Evolutionary conservation across 2,113 vertebrate species (phyloP), one percentile per base, ranked within the genome.

Genomic region (Prinia subflava): DNA sequence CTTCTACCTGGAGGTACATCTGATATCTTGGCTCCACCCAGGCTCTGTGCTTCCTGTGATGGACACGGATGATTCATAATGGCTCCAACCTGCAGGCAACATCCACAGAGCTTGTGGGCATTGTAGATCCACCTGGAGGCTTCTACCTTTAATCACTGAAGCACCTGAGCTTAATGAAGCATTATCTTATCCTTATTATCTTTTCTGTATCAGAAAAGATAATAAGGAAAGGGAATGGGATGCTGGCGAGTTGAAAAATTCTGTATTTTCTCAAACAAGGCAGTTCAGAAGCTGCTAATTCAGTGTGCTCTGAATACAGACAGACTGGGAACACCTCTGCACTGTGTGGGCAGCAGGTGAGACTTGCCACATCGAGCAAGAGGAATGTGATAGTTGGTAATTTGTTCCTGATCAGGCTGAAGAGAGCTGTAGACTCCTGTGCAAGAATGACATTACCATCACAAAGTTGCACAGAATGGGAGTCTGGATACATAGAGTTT

Each of bases 21-120:
- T 52, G 16, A 4, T 44, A 7, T 41, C n/a, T 73, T 68, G 22
- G 16, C 17, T 52, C 19, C 24, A 47, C 3, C 3, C 7, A 25
- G 59, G 14, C n/a, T 53, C 53, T 60, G n/a, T 22, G 22, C 28
- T 87, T 78, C 10, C 60, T 74, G 25, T 50, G 42, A 17, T 16
- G 37, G 50, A 62, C 14, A 22, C 0, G 0, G 19, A 31, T 9
- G 20, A 21, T 41, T 74, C 35, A 11, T 52, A 23, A 55, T n/a
- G 50, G 30, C 37, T 79, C 37, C 25, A 56, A 3, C 20, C 28
- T 13, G 6, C 7, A 4, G 22, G 28, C 27, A 56, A 3, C 30
- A 42, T 59, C 35, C 27, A 15, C 22, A 27, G 25, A 74, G 39
- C 10, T 17, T 68, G 8, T 67, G 28, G 19, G 15, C 24, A 35